Evolutionary conservation across 2,888 invertebrate species (phyloP).

Genomic region (Junonia oenone): DNA sequence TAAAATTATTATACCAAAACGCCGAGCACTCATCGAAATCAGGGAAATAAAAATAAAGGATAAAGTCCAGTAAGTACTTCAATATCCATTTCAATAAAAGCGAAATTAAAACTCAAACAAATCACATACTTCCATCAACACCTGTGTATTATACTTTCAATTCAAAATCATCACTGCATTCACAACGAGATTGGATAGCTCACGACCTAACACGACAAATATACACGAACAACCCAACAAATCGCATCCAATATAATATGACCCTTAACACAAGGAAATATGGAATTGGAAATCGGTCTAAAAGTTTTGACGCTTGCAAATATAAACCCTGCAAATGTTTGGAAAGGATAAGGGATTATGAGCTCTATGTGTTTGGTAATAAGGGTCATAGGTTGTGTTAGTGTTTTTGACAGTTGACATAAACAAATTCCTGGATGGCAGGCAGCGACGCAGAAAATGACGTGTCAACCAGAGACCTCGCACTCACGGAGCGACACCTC

Average conservation of each 20-base stretch:
- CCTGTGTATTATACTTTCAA: slow-evolving; percentile 32
- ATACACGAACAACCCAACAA: slow-evolving; percentile 6
- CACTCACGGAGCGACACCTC: slow-evolving; percentile 8
- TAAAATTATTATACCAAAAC: too few relatives aligned
- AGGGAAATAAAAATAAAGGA: too few relatives aligned
- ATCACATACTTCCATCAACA: slow-evolving; percentile 18
- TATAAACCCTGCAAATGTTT: neutral
- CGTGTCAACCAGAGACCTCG: slow-evolving; percentile 53
- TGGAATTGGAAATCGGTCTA: slow-evolving; percentile 8
- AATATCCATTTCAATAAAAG: neutral
- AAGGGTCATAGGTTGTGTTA: neutral
- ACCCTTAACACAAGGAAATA: slow-evolving; percentile 16
- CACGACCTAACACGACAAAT: slow-evolving; percentile 28
- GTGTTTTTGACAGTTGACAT: slow-evolving; percentile 40
- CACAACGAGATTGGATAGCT: slow-evolving; percentile 36
- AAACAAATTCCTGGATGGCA: slow-evolving; percentile 49
- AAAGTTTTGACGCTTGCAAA: neutral
- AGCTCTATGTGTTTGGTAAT: neutral
- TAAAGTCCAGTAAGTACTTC: too few relatives aligned
- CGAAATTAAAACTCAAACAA: neutral
- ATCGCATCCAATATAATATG: slow-evolving; percentile 17
- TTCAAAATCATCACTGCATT: slow-evolving; percentile 39
- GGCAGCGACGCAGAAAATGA: slow-evolving; percentile 68
- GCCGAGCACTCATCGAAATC: too few relatives aligned
- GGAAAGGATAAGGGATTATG: neutral